phyloP scores from a whole-genome alignment of 2,888 invertebrate genomes.

The Zelleria hepariella region DNA sequence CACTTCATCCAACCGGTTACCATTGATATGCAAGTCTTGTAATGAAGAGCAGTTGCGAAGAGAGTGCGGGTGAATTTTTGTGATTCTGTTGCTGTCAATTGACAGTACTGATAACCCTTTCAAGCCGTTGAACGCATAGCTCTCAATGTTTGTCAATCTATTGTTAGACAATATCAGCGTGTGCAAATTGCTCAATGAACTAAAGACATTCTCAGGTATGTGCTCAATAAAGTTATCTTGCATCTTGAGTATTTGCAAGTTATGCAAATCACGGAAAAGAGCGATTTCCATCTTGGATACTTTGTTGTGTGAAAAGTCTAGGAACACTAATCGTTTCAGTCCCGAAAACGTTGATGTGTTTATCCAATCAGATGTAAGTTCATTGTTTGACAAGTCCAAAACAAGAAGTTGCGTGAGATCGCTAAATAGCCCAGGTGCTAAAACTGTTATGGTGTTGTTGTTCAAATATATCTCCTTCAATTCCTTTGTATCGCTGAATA shows the following conservation, averaged over 20 bases:
- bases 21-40: slow-evolving; percentile 86
- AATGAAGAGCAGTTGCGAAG: slow-evolving; percentile 84
- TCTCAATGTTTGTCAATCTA: slow-evolving; percentile 80
- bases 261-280: slow-evolving; percentile 83
- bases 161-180: slow-evolving; percentile 87
- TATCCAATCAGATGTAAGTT: slow-evolving; percentile 86
- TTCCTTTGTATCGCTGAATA: slow-evolving; percentile 84
- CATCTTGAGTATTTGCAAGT: slow-evolving; percentile 83
- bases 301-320: slow-evolving; percentile 83
- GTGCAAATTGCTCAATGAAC: slow-evolving; percentile 82
- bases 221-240: slow-evolving; percentile 84
- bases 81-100: slow-evolving; percentile 84
- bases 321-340: slow-evolving; percentile 80
- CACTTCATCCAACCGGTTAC: slow-evolving; percentile 82
- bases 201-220: slow-evolving; percentile 84
- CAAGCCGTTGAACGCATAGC: slow-evolving; percentile 82
- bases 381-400: slow-evolving; percentile 83
- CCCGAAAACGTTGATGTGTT: slow-evolving; percentile 85
- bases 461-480: slow-evolving; percentile 85
- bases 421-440: slow-evolving; percentile 85
- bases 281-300: slow-evolving; percentile 82
- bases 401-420: slow-evolving; percentile 82
- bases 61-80: slow-evolving; percentile 80
- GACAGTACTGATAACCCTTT: slow-evolving; percentile 82
- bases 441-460: slow-evolving; percentile 85